Evolutionary conservation across 2,888 invertebrate genomes (phyloP), one percentile per base, ranked within the genome.

Genomic region (Agonopterix alstromeriana): DNA sequence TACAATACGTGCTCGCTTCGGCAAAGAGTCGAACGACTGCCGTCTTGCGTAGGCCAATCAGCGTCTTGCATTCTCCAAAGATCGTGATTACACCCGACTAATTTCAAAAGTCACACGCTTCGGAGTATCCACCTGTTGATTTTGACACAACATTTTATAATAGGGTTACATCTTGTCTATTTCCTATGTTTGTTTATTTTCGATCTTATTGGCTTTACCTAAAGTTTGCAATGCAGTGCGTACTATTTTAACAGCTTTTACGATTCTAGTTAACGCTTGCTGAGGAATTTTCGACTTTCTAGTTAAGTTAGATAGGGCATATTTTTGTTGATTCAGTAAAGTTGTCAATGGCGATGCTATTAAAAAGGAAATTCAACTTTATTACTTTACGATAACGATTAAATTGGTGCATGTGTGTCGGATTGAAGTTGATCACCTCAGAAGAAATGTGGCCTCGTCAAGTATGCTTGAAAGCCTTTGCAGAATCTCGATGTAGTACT

Each of bases 371-470:
- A 27, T 27, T 27, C 27, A 27, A 27, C 27, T 27, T 27, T 27
- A 27, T 1, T 1, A 7, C 27, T 7, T 27, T 27, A 27, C 1
- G 27, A 27, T 27, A 27, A 27, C 27, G 27, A 27, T 27, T 27
- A 27, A 27, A 27, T 27, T 27, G 27, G 38, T 38, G 10, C 38
- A 38, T 10, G 38, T n/a, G n/a, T 38, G 38, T 38, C 38, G 38
- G 27, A 38, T 9, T 47, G 51, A 54, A 79, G 68, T 78, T 73
- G 83, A 71, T 81, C 73, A 79, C 82, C 80, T 79, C 71, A 72
- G 67, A 80, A 82, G 81, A 82, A 81, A 82, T 78, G 64, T 72
- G 82, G 76, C 84, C 83, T 82, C 82, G 77, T 61, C 48, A 53
- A 73, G 77, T 72, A 79, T 77, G 67, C 54, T 62, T 57, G 57